These are phyloP conservation scores for Peromyscus aztecus DNA, from an alignment of 2,797 vertebrate species.

Conservation along the genomic window DNA sequence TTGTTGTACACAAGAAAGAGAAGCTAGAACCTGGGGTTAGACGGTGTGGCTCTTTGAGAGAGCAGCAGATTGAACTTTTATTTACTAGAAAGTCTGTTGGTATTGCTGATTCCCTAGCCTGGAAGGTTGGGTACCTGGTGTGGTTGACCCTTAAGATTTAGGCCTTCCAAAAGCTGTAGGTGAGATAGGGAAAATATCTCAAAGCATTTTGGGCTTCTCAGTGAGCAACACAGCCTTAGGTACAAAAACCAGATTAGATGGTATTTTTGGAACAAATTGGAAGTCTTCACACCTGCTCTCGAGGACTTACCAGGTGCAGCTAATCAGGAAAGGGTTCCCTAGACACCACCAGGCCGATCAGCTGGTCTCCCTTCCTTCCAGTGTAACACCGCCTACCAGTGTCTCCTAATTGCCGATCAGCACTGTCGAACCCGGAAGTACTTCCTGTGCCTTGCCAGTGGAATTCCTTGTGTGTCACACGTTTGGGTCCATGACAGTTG, in stretches of 20 bases:
- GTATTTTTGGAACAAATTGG: neutral
- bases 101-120: constrained; percentile 7
- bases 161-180: neutral
- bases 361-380: constrained; percentile 80
- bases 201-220: neutral
- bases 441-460: constrained; percentile 96
- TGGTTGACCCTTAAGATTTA: neutral
- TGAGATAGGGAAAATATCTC: neutral
- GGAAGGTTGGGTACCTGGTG: neutral
- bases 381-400: constrained; percentile 97
- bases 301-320: neutral
- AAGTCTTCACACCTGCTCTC: neutral
- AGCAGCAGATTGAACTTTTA: constrained; percentile 36
- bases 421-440: constrained; percentile 97
- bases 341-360: neutral
- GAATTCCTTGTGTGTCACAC: constrained; percentile 97
- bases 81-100: constrained; percentile 1
- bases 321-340: neutral
- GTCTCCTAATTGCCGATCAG: constrained; percentile 96
- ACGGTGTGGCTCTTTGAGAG: constrained; percentile 36
- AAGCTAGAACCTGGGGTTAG: constrained; percentile 28
- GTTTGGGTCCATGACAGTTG: constrained; percentile 98
- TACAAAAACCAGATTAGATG: neutral
- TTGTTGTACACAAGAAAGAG: constrained; percentile 24
- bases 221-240: neutral